These are phyloP conservation scores for Oreortyx pictus DNA, from an alignment of 2,797 vertebrate genomes.

Conservation along the genomic window DNA sequence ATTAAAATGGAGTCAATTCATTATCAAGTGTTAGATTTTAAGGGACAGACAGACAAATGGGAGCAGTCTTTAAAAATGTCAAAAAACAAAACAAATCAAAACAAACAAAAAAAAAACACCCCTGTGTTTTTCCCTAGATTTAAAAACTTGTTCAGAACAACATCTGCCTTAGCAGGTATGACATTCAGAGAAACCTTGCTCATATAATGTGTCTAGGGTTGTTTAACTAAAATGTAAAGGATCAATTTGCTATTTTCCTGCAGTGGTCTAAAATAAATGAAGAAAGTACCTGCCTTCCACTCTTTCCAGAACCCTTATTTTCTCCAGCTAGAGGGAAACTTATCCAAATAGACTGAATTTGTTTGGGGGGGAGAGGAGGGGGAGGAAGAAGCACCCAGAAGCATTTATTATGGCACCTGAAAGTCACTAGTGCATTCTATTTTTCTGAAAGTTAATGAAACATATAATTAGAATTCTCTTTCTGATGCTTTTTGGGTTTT, in stretches of 20 bases:
- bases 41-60: neutral
- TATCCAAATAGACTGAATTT: conserved; percentile 35
- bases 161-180: neutral
- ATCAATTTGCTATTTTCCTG: neutral
- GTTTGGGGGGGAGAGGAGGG: neutral
- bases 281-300: neutral
- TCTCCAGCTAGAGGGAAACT: neutral
- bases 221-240: neutral
- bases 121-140: neutral
- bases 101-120: too few species aligned
- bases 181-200: neutral
- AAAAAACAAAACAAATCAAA: too few species aligned
- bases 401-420: neutral
- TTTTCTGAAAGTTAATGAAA: conserved; percentile 61
- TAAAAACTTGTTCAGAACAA: neutral
- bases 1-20: neutral
- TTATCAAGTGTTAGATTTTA: neutral
- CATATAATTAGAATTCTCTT: conserved; percentile 56
- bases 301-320: neutral
- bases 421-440: neutral
- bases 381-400: neutral
- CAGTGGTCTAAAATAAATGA: neutral
- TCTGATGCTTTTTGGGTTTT: neutral
- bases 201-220: neutral
- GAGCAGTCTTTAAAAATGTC: neutral